Evolutionary conservation across 2,797 vertebrate species (phyloP), one percentile per base, ranked within the genome.

Genomic region (Neosilurus mollespiculum): DNA sequence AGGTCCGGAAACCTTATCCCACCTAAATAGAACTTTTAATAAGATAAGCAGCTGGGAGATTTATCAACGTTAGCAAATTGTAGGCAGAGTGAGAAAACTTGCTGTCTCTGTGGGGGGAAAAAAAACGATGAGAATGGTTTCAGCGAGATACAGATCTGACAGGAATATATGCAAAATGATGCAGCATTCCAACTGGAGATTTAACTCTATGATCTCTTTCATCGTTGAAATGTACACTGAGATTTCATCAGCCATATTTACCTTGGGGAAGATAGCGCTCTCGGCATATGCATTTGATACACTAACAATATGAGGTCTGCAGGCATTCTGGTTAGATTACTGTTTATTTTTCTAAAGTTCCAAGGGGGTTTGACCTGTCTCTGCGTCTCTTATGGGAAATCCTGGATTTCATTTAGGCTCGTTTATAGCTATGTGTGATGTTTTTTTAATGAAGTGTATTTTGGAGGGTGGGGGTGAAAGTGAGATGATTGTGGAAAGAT

Each of bases 121-220:
- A 83, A 77, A 43, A 59, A 83, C 73, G 43, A 79, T 82, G 86
- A 59, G 54, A 59, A 14, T 20, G 11, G 26, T 59, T 73, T 58
- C 30, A 59, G 18, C 26, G 20, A 76, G 73, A 83, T 89, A 88
- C 78, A 56, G 59, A 83, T 88, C 83, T 83, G 73, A 80, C 85
- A 80, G 58, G 58, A 85, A 86, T 87, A 56, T 80, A 88, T 88
- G 84, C 81, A 83, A 88, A 87, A 83, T 79, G 81, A 81, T 90
- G 86, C 81, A 81, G 64, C 84, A 71, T 79, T 65, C 80, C 43
- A n/a, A 62, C 70, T 72, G 64, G 61, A 81, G 72, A 49, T 86
- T 69, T 73, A 73, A 72, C 78, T 51, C 49, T 20, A 54, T 82
- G 78, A 78, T 83, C 65, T n/a, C 10, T 71, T 85, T 72, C 56